Base-by-base conservation (phyloP, 2,888 invertebrate species). In the Dinocampus coccinellae region DNA sequence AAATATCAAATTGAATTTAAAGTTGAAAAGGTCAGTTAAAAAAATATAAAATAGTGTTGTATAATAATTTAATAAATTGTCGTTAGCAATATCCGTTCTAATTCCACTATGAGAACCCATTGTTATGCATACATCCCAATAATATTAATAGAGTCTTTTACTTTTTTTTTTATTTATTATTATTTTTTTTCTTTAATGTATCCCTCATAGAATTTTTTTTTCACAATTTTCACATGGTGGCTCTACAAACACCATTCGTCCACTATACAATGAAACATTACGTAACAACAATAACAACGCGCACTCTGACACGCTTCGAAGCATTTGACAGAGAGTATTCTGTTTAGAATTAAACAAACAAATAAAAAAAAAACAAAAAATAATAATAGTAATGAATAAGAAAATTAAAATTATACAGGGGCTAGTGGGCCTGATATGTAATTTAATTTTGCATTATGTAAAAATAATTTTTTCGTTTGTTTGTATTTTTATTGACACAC, bases 251-350 rank as follows among this genome's bases (percentile, higher is more conserved):
- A 39, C 20, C 65, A 47, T 60, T 58, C 55, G 53, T 66, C 60
- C 16, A 55, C 24, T 52, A 58, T 13, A 69, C 62, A 69, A 69
- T 62, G 39, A 52, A 13, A 36, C 52, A 47, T 83, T 81, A 77
- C 73, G 81, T 76, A 83, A 83, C 75, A 60, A 67, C 7, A n/a
- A n/a, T n/a, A n/a, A n/a, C 66, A 75, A 64, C 52, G 33, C 75
- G 79, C 77, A 79, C 77, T 74, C 79, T 77, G 79, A 79, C 80
- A 82, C 81, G 84, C 82, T 79, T 73, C 77, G 73, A 34, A 76
- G 76, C 66, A 81, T 80, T 81, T 79, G 78, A 79, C 83, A 78
- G 77, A 77, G 74, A 68, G 73, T 62, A 39, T 71, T 63, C 66
- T 67, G 60, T 68, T 68, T 63, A 47, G 39, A 60, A 64, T 64